Evolutionary conservation across 2,113 vertebrate genomes (phyloP), one percentile per base, ranked within the genome.

Genomic region (Cranoglanis bouderius): DNA sequence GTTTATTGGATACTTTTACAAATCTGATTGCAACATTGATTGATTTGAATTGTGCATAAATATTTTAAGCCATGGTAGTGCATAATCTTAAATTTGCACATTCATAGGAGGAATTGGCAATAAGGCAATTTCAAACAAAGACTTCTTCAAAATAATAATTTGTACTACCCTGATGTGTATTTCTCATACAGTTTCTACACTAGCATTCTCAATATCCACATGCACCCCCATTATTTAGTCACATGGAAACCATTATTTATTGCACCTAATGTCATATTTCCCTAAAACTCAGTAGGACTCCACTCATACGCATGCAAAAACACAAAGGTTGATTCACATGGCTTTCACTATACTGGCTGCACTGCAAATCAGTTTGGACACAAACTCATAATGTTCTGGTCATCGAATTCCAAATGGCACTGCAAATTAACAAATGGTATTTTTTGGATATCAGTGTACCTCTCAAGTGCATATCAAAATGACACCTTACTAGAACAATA

Each of bases 251-350:
- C 38, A 81, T 67, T 4, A 51, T 55, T 61, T 51, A 35, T 24
- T 82, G 32, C 84, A 46, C 53, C 21, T 43, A 10, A 16, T 32
- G 46, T 82, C 59, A 57, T 2, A 13, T 53, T 49, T 61, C 19
- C 18, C 67, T 59, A 82, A 75, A 74, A 84, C 72, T 57, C 80
- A 77, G 53, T 59, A 75, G 87, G 81, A 75, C 29, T 59, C 57
- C 70, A 67, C 81, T 81, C 81, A 84, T 57, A 32, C 61, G 43
- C 16, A 19, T 87, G 59, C 40, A 78, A 53, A 84, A 77, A 61
- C 61, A 90, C 89, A 90, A 90, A 90, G 67, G 32, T 85, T 87
- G 72, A 89, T 87, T 89, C 82, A 75, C 80, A 82, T 82, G 75
- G 84, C 80, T 89, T 61, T 85, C 55, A 61, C 70, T 77, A 55